phyloP scores from a whole-genome alignment of 2,888 invertebrate genomes.

The Eumerus sabulonum region DNA sequence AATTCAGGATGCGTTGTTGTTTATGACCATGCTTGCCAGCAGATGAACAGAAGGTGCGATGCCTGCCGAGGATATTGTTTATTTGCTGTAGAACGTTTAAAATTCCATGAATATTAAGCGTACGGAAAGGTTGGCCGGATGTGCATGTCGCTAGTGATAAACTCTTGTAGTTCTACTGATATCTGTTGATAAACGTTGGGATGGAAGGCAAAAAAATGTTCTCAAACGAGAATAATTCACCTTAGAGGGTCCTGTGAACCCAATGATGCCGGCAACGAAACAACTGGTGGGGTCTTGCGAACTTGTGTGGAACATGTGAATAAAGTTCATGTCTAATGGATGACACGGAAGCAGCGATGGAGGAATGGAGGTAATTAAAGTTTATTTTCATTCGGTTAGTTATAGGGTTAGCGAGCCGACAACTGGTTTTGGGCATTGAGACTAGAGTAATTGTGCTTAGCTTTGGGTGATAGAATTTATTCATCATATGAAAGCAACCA shows the following conservation, averaged over 20 bases:
- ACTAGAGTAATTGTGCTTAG: too few species aligned
- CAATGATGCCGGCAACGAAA: not conserved
- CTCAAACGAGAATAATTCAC: constrained; percentile 29
- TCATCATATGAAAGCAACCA: too few species aligned
- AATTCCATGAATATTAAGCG: constrained; percentile 67
- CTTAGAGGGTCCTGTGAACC: not conserved
- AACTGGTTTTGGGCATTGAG: too few species aligned
- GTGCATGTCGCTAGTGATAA: constrained; percentile 11
- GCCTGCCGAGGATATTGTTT: constrained; percentile 53
- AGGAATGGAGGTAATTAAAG: constrained; percentile 32
- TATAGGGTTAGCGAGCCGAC: too few species aligned
- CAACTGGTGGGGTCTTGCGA: not conserved
- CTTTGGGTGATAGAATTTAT: too few species aligned
- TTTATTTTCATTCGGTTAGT: constrained; percentile 19
- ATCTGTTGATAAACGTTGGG: constrained; percentile 9
- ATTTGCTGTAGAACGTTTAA: constrained; percentile 62
- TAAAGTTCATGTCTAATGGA: constrained; percentile 27
- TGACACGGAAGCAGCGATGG: constrained; percentile 7
- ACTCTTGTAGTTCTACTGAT: constrained; percentile 22
- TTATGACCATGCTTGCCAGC: not conserved
- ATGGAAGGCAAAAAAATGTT: not conserved
- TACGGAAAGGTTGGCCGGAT: constrained; percentile 19
- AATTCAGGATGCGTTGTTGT: not conserved
- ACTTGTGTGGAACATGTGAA: constrained; percentile 2
- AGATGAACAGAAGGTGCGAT: not conserved